Base-by-base conservation (phyloP, 2,113 vertebrate genomes). In the Zapus hudsonius region DNA sequence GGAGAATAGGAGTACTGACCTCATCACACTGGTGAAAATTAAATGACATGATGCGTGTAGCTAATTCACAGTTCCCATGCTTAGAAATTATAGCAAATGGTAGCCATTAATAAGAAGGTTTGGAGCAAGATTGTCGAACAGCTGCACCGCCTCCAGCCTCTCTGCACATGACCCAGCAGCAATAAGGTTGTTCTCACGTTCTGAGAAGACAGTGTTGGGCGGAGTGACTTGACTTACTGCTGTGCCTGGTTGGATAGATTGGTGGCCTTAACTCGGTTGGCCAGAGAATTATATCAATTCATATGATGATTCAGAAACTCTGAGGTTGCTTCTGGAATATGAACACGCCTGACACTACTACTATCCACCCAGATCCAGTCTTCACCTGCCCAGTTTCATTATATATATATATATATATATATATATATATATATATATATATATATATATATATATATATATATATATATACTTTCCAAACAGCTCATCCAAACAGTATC, bases 181-280 rank as follows among this genome's bases (percentile, higher is more conserved):
- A 3, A 47, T n/a, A 20, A 8, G 7, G 31, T 6, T 13, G 22
- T 33, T 10, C n/a, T n/a, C 3, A 27, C 0, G 3, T 40, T 13
- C 3, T 7, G 55, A 19, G 27, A 17, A 23, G 44, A 16, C 27
- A 1, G 8, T 1, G 6, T 1, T 8, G 1, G 12, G 2, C 25
- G 0, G 1, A 12, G 6, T n/a, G 29, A 40, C 36, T 47, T 16
- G 47, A 33, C 42, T 36, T 23, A 3, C 1, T 1, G 15, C 36
- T 11, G 13, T 33, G 22, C 38, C 19, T 7, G 12, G 4, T 38
- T 27, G 22, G 3, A 25, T 0, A 59, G 36, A 25, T 12, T 5
- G 0, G 33, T 31, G 52, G 15, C 4, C 19, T 44, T 7, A 2
- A 2, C 31, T 16, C 7, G 44, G 11, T 15, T 44, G 40, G 61